Evolutionary conservation across 1,140 invertebrate species (phyloP).

Genomic region (Drosophila sproati): DNA sequence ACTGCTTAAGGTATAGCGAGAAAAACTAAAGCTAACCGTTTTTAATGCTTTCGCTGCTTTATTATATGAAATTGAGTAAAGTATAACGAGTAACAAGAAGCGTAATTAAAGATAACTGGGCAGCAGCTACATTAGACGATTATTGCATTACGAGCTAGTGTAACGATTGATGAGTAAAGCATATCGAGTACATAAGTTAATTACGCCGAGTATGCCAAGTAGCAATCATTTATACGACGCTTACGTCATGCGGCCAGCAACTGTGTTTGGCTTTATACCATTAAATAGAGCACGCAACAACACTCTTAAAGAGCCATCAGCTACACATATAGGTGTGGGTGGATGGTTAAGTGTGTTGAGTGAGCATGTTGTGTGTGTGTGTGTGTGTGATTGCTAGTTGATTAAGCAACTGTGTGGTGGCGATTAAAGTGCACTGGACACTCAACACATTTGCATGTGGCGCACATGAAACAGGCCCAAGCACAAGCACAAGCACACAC

Average conservation of each 20-base stretch:
- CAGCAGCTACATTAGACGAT: background rate
- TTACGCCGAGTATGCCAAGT: background rate
- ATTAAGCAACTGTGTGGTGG: constrained; percentile 77
- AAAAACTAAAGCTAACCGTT: background rate
- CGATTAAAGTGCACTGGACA: constrained; percentile 79
- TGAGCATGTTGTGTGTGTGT: constrained; percentile 5
- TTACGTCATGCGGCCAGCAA: constrained; percentile 58
- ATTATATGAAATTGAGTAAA: background rate
- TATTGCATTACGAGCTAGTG: background rate
- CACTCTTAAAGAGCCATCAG: constrained; percentile 67
- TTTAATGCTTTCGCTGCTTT: too few species aligned
- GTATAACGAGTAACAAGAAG: background rate
- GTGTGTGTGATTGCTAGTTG: constrained; percentile 67
- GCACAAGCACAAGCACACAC: constrained; percentile 32
- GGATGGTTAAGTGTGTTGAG: background rate
- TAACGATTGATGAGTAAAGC: background rate
- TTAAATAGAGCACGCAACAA: constrained; percentile 70
- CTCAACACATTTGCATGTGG: constrained; percentile 63
- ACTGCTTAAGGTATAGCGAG: background rate
- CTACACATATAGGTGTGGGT: constrained; percentile 2
- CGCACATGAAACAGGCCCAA: constrained; percentile 13
- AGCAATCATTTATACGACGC: constrained; percentile 36
- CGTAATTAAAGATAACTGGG: background rate
- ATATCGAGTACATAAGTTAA: background rate
- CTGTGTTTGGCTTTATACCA: constrained; percentile 50